phyloP scores from a whole-genome alignment of 2,797 vertebrate species.

The Dendrocincla fuliginosa region DNA sequence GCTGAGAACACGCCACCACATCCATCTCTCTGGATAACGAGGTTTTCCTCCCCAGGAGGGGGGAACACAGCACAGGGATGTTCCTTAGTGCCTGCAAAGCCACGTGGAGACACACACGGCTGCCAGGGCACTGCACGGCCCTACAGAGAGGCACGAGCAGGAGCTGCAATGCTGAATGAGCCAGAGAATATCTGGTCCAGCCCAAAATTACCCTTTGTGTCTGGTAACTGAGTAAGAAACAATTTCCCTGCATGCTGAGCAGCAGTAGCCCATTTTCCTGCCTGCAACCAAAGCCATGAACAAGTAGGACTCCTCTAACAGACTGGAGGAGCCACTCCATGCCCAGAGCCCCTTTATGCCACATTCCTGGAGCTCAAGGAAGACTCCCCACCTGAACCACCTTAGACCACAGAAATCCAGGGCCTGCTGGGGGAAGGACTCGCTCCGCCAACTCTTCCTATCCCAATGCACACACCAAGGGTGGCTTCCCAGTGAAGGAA shows the following conservation, averaged over 20 bases:
- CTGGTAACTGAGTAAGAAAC: not conserved
- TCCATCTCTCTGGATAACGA: not conserved
- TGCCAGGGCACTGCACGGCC: not conserved
- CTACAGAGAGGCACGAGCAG: not conserved
- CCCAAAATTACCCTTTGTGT: not conserved
- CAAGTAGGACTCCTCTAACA: not conserved
- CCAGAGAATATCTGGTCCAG: not conserved
- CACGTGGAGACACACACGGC: not conserved
- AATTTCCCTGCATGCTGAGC: rapidly evolving
- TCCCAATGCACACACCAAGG: not conserved
- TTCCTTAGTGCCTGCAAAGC: not conserved
- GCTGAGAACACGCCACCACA: not conserved
- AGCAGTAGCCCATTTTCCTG: rapidly evolving
- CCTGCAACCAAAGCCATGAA: rapidly evolving
- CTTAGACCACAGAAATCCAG: not conserved
- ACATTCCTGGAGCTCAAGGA: not conserved
- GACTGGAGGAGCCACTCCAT: not conserved
- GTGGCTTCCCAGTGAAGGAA: not conserved
- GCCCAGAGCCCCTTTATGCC: not conserved
- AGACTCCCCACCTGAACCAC: not conserved
- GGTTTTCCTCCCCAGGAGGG: not conserved
- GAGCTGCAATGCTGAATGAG: not conserved
- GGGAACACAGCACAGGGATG: not conserved
- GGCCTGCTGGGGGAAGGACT: not conserved
- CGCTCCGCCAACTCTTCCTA: not conserved